A percentile compares a stretch with the other conserved stretches of the same genome.
Conservation (phyloP, 2,888 invertebrate genomes). For the Allacma fusca region DNA sequence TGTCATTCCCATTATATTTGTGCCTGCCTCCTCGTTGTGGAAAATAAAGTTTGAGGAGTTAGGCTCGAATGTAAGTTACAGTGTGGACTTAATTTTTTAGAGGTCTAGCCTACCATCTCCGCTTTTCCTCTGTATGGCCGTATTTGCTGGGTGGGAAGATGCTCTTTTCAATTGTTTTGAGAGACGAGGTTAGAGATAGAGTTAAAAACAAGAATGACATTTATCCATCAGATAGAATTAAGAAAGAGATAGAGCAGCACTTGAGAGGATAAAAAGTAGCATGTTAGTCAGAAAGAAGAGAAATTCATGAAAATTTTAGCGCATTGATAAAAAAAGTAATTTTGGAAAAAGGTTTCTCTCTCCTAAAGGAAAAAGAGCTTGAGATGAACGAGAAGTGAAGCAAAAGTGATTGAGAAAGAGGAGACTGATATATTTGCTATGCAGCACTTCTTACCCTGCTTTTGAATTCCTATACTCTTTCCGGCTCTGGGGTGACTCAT, state of each 20-base stretch:
- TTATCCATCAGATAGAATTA: constrained; percentile 53
- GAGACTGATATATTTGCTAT: constrained; percentile 49
- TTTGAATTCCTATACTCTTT: not conserved
- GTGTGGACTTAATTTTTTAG: no score
- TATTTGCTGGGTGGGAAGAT: not conserved
- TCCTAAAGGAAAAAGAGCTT: constrained; percentile 54
- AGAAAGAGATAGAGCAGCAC: constrained; percentile 40
- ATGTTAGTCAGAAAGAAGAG: constrained; percentile 36
- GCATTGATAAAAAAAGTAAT: constrained; percentile 60
- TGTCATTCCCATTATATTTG: constrained; percentile 16
- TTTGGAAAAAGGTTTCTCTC: constrained; percentile 60
- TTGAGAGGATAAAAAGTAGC: constrained; percentile 44
- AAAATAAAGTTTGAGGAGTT: not conserved
- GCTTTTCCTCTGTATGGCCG: not conserved
- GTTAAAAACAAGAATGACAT: constrained; percentile 55
- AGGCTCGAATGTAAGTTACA: not conserved
- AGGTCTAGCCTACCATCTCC: not conserved
- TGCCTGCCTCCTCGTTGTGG: not conserved
- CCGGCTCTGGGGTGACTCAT: not conserved
- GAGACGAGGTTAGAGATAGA: constrained; percentile 39
- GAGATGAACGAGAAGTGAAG: constrained; percentile 45
- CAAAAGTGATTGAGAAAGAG: constrained; percentile 51
- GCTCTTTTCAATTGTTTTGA: not conserved
- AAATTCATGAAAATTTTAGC: constrained; percentile 61
- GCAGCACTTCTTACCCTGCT: not conserved